These are phyloP conservation scores for Myodes glareolus DNA, from an alignment of 2,113 vertebrate genomes.

Conservation along the genomic window DNA sequence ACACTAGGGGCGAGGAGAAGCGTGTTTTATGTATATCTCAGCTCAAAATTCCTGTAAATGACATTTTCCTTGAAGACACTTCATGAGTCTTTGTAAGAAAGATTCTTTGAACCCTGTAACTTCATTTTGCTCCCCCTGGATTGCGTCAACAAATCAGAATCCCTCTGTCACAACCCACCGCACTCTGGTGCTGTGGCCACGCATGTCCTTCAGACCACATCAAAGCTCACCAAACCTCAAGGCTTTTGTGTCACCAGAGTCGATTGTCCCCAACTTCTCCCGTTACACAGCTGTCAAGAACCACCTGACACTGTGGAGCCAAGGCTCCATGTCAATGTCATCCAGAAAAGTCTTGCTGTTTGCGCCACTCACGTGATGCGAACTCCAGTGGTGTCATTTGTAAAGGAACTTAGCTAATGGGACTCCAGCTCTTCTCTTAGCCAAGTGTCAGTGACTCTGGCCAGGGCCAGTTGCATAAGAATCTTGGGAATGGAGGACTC, in stretches of 20 bases:
- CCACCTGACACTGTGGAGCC: rapidly evolving
- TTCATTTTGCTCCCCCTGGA: not conserved
- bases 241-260: not conserved
- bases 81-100: not conserved
- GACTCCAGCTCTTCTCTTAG: not conserved
- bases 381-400: not conserved
- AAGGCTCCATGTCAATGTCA: rapidly evolving
- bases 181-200: not conserved
- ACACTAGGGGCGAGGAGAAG: not conserved
- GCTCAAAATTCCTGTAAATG: not conserved
- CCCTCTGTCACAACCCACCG: not conserved
- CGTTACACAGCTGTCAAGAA: not conserved
- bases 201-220: not conserved
- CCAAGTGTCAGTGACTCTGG: rapidly evolving
- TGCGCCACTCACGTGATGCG: rapidly evolving
- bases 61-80: not conserved
- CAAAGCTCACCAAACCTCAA: not conserved
- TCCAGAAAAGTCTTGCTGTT: not conserved
- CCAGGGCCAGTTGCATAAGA: not conserved
- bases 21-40: not conserved
- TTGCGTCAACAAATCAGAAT: rapidly evolving
- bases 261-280: not conserved
- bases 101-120: not conserved
- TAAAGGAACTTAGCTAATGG: not conserved
- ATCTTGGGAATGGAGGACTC: not conserved